Base-by-base conservation (phyloP, 1,140 invertebrate species). In the Panagrolaimus sp. region DNA sequence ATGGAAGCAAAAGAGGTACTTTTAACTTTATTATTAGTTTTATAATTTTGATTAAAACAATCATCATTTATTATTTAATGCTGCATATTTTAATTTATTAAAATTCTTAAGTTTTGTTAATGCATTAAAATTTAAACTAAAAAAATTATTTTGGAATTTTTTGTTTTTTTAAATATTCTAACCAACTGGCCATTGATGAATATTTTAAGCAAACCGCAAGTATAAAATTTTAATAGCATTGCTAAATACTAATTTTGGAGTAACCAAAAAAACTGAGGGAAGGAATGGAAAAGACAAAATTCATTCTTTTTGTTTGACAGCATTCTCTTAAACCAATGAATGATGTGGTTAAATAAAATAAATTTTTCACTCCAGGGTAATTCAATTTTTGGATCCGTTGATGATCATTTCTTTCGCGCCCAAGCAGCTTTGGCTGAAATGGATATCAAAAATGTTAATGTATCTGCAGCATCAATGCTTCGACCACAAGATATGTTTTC, bases 401-500 rank as follows among this genome's bases (percentile, higher is more conserved):
- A 79, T 69, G 76, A 79, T 63, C 71, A 70, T 20, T 70, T 79
- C 66, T 69, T 80, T 23, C 78, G 76, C 44, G 78, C 75, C 7
- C 76, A 78, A 65, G 76, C 72, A 42, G 76, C 76, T 27, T 67
- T 79, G 11, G 78, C 73, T 46, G 76, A 80, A 63, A 80, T 79
- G 63, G 78, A 79, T 63, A 73, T 80, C 7, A 79, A 80, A 68
- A 78, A 80, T 65, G 77, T 79, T 13, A 76, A 71, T 27, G 66
- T 78, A 63, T 66, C 72, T 23, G 73, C 72, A 13, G 70, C 66
- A 45, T 63, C 68, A 13, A 74, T 79, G 61, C 71, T 79, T 45
- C 65, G 77, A 62, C 68, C 77, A n/a, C 63, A 74, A 14, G 77
- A 79, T 42, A 80, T 79, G 78, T 79, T 79, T 65, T 75, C 72